A percentile compares a stretch with the other conserved stretches of the same genome.
Evolutionary conservation across 2,888 invertebrate species (phyloP).

Genomic region (Hypomecis punctinalis): DNA sequence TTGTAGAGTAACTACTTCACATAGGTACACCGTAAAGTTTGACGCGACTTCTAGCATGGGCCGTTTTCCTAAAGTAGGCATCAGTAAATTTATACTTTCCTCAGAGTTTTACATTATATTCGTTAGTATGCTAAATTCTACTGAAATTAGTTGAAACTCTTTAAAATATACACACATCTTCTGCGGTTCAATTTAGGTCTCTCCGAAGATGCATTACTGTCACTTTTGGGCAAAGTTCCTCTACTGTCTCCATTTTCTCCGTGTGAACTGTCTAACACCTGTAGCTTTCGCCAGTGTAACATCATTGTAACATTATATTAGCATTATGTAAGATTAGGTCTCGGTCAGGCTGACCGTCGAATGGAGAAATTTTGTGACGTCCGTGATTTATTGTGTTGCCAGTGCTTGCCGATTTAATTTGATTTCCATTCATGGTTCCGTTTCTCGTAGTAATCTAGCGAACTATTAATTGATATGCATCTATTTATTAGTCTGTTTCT

Average conservation of each 20-base stretch:
- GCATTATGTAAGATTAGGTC: constrained; percentile 72
- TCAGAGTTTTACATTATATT: too few relatives aligned
- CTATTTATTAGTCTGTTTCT: constrained; percentile 1
- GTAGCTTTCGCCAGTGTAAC: constrained; percentile 70
- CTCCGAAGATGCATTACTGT: not conserved
- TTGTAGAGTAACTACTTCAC: too few relatives aligned
- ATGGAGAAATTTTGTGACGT: constrained; percentile 52
- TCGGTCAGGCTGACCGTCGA: constrained; percentile 68
- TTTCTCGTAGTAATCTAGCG: constrained; percentile 15
- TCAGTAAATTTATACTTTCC: too few relatives aligned
- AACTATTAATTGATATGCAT: constrained; percentile 7
- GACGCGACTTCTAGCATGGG: too few relatives aligned
- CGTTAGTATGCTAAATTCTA: too few relatives aligned
- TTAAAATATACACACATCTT: too few relatives aligned
- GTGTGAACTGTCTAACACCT: constrained; percentile 50
- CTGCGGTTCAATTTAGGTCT: too few relatives aligned
- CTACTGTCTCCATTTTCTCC: constrained; percentile 9
- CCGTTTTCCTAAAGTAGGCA: too few relatives aligned
- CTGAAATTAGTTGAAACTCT: too few relatives aligned
- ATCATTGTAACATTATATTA: constrained; percentile 60
- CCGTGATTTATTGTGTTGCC: constrained; percentile 44
- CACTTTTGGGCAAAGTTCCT: not conserved
- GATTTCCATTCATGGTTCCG: constrained; percentile 34
- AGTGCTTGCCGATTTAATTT: constrained; percentile 32
- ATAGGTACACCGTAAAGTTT: too few relatives aligned